Evolutionary conservation across 2,888 invertebrate genomes (phyloP), one percentile per base, ranked within the genome.

Genomic region (Hofmannophila pseudospretella): DNA sequence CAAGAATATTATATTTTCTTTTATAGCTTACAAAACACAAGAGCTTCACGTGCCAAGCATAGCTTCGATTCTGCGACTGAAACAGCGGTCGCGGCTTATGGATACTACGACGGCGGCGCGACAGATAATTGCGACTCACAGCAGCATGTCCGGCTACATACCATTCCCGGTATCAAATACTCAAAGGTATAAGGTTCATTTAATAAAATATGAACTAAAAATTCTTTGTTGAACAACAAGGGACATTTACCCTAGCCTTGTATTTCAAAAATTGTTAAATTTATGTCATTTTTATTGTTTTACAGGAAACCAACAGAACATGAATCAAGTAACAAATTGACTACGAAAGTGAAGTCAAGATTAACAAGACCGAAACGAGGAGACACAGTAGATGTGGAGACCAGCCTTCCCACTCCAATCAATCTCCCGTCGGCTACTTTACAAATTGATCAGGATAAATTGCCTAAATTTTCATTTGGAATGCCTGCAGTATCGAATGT

Each of bases 31-130:
- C 46, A 79, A 70, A 54, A 69, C 58, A 1, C 73, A 67, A 52
- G 91, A 91, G 61, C 75, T 92, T 0, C 75, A 88, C 42, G 88
- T 92, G 40, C 92, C 92, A 14, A 88, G 85, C 23, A 84, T 90
- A 32, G 90, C 91, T 0, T 89, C 90, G 43, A 76, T 92, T 45
- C 62, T 93, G 29, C 88, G 88, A 44, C 73, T 92, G 55, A 90
- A 90, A 60, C 81, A 88, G 69, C 75, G 88, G 68, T 76, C 89
- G 13, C 70, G 88, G 30, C 67, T 92, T 13, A 91, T 90, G 71
- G 89, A 90, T 43, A 89, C 89, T 4, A 91, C 92, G 0, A 88
- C 88, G 39, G 82, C 88, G 5, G 91, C 90, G 7, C 77, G 92
- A 22, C 89, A 90, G 59, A 87, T 91, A 32, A 88, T 90, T 9